These are phyloP conservation scores for Eira barbara DNA, from an alignment of 2,113 vertebrate genomes.

Conservation along the genomic window DNA sequence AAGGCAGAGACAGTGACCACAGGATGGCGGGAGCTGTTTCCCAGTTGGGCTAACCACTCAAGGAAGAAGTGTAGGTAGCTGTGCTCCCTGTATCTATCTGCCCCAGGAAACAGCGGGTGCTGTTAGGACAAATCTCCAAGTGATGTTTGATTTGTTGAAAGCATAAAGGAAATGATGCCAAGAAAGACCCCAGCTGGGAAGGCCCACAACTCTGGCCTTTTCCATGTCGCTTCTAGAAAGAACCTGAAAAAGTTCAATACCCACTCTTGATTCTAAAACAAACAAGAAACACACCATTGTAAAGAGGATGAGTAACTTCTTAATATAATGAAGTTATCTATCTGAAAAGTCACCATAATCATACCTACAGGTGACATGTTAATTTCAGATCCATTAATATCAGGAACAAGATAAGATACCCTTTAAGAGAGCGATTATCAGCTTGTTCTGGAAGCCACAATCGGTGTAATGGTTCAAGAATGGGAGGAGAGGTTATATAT, in stretches of 20 bases:
- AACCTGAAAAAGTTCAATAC: not conserved
- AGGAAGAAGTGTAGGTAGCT: not conserved
- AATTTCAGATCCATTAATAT: not conserved
- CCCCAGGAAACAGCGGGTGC: not conserved
- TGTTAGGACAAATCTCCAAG: no score
- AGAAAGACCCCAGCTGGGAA: not conserved
- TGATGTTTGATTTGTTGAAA: not conserved
- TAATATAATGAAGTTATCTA: not conserved
- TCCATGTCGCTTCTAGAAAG: not conserved
- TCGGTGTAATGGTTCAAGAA: not conserved
- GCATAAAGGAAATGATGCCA: not conserved
- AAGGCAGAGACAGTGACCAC: not conserved
- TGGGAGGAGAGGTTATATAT: not conserved
- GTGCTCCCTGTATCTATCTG: not conserved
- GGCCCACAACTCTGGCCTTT: not conserved
- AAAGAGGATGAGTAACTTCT: not conserved
- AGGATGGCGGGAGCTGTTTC: not conserved
- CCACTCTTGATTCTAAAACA: not conserved
- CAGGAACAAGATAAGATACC: not conserved
- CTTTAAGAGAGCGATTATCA: not conserved
- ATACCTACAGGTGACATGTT: not conserved
- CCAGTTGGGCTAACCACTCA: no score
- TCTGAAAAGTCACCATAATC: not conserved
- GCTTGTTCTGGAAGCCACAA: not conserved
- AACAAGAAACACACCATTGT: not conserved